A percentile compares a stretch with the other conserved stretches of the same genome.
phyloP scores from a whole-genome alignment of 2,888 invertebrate genomes.

The Nephrotoma guestfalica region DNA sequence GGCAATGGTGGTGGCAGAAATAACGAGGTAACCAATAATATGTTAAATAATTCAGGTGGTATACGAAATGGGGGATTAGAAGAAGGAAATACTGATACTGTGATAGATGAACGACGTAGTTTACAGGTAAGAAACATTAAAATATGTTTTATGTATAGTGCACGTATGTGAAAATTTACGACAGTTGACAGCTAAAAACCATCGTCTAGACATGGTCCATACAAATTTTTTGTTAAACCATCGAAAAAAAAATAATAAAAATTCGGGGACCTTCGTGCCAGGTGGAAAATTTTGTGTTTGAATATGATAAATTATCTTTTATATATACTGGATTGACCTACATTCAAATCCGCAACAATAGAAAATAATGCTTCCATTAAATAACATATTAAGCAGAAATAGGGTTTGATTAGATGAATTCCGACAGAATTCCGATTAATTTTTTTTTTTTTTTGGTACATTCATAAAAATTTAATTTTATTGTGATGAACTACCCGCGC shows the following conservation, averaged over 20 bases:
- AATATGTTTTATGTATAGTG: not conserved
- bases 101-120: conserved; percentile 10
- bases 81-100: conserved; percentile 9
- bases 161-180: not conserved
- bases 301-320: not conserved
- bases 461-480: not conserved
- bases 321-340: not conserved
- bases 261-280: not conserved
- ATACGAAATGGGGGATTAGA: not conserved
- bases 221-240: not conserved
- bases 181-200: not conserved
- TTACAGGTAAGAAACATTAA: conserved; percentile 5
- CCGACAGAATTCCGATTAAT: not conserved
- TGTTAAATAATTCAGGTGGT: not conserved
- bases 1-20: not conserved
- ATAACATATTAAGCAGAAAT: not conserved
- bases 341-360: not conserved
- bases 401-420: not conserved
- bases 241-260: not conserved
- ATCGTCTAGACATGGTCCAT: not conserved
- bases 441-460: not conserved
- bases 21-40: conserved; percentile 5
- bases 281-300: not conserved
- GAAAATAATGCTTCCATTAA: not conserved
- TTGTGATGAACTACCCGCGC: not conserved